These are phyloP conservation scores for Rachycentron canadum DNA, from an alignment of 2,797 vertebrate species.

Conservation along the genomic window DNA sequence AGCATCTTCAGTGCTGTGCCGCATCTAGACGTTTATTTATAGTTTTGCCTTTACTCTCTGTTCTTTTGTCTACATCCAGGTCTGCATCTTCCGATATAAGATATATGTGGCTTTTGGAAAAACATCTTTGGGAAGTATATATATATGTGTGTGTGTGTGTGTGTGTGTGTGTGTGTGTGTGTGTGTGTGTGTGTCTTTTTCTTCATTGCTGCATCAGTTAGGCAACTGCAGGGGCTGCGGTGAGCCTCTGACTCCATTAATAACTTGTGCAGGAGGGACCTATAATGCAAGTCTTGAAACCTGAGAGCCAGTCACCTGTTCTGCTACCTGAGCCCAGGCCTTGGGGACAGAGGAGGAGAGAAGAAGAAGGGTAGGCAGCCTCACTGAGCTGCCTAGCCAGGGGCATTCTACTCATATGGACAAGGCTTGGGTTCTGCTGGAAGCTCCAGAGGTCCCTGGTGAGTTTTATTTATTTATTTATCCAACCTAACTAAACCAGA, in stretches of 20 bases:
- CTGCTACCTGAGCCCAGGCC: conserved; percentile 76
- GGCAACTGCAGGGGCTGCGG: conserved; percentile 33
- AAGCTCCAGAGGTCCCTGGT: conserved; percentile 28
- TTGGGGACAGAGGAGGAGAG: conserved; percentile 48
- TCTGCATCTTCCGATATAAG: conserved; percentile 40
- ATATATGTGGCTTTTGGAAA: conserved; percentile 35
- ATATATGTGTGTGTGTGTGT: too few species aligned
- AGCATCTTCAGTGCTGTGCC: conserved; percentile 53
- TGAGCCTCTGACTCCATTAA: conserved; percentile 73
- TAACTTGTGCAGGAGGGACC: conserved; percentile 67
- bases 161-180: too few species aligned
- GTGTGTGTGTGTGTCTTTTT: too few species aligned
- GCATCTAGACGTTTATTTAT: conserved; percentile 68
- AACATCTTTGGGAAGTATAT: conserved; percentile 34
- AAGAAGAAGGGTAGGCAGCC: conserved; percentile 35
- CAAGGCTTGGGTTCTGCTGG: conserved; percentile 31
- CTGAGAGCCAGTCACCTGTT: conserved; percentile 80
- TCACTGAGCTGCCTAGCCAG: conserved; percentile 35
- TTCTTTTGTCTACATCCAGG: conserved; percentile 57
- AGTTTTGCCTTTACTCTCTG: conserved; percentile 52
- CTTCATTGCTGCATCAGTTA: conserved; percentile 49
- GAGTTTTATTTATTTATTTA: conserved; percentile 38
- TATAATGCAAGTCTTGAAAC: conserved; percentile 78
- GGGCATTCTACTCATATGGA: conserved; percentile 35
- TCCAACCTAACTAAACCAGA: conserved; percentile 36